These are phyloP conservation scores for Trididemnum clinides DNA, from an alignment of 23 tunicate genomes.

Conservation along the genomic window DNA sequence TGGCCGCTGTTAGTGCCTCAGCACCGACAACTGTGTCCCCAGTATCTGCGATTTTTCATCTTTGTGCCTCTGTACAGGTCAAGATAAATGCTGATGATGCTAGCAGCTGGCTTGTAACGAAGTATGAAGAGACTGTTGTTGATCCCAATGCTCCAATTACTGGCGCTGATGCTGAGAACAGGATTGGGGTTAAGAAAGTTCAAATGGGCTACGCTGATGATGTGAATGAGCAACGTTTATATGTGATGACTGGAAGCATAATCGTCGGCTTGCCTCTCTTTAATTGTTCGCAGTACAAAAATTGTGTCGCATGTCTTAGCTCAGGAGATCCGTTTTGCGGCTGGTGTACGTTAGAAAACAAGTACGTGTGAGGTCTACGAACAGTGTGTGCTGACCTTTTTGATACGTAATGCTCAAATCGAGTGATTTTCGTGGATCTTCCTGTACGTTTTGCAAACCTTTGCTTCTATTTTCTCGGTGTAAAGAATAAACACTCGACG, in stretches of 20 bases:
- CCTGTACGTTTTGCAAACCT: too few relatives aligned
- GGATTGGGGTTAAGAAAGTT: neutral
- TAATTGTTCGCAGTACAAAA: constrained; percentile 44
- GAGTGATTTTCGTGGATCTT: too few relatives aligned
- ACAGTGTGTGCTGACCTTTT: too few relatives aligned
- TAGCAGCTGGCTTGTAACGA: neutral
- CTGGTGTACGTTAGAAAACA: constrained; percentile 82
- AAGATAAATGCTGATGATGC: neutral
- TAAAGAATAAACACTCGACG: too few relatives aligned
- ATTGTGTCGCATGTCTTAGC: constrained; percentile 55
- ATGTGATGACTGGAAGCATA: constrained; percentile 47
- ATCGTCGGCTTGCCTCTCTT: constrained; percentile 61
- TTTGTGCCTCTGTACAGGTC: neutral
- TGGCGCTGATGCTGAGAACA: neutral
- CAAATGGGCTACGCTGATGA: neutral
- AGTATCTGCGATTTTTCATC: too few relatives aligned
- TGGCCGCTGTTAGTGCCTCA: too few relatives aligned
- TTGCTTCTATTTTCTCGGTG: too few relatives aligned
- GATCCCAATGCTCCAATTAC: neutral
- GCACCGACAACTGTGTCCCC: too few relatives aligned
- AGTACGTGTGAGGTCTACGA: too few relatives aligned
- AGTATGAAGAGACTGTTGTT: neutral
- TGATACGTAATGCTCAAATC: too few relatives aligned
- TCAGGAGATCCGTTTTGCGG: constrained; percentile 86
- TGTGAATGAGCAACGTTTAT: neutral